Evolutionary conservation across 2,888 invertebrate genomes (phyloP).

Genomic region (Colletes collaris): DNA sequence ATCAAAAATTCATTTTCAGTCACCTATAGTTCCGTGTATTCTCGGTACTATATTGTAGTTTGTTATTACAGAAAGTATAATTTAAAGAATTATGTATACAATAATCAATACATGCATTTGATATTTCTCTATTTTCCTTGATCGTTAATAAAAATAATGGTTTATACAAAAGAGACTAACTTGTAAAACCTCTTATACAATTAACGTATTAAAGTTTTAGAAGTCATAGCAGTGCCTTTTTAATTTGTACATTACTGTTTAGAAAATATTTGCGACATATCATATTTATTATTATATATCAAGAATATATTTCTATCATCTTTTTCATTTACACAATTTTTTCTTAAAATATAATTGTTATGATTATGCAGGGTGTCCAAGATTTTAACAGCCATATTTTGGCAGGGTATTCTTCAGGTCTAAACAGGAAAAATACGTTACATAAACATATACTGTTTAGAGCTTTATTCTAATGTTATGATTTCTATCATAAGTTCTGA

Average conservation of each 20-base stretch:
- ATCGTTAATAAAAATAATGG: not conserved
- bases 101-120: not conserved
- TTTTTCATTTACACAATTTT: conserved; percentile 5
- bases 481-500: too few relatives aligned
- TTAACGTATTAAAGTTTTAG: conserved; percentile 14
- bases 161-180: conserved; percentile 10
- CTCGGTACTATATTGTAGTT: not conserved
- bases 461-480: too few relatives aligned
- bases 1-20: not conserved
- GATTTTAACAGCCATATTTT: too few relatives aligned
- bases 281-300: not conserved
- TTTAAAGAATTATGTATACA: not conserved
- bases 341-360: conserved; percentile 1
- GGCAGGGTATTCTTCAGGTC: too few relatives aligned
- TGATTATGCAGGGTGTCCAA: not conserved
- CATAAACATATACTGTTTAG: too few relatives aligned
- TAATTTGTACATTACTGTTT: conserved; percentile 7
- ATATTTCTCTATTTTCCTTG: not conserved
- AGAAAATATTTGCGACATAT: conserved; percentile 24
- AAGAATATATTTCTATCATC: conserved; percentile 23
- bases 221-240: conserved; percentile 26
- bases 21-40: not conserved
- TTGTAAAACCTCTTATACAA: conserved; percentile 8
- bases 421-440: too few relatives aligned
- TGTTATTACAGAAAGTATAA: not conserved